phyloP scores from a whole-genome alignment of 2,113 vertebrate genomes.

The Neomonachus schauinslandi region DNA sequence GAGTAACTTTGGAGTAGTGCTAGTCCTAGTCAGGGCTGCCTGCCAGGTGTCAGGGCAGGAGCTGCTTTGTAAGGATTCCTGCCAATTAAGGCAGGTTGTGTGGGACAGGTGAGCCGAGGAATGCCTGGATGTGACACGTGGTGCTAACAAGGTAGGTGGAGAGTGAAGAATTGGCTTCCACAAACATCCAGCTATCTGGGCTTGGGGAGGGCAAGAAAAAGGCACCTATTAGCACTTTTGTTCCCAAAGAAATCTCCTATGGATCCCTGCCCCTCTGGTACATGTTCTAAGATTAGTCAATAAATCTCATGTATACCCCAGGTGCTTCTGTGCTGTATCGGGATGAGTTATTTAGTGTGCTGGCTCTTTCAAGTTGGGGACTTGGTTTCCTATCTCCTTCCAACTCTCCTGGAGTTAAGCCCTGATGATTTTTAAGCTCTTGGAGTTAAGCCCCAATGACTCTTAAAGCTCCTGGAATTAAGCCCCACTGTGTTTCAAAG shows the following conservation, averaged over 20 bases:
- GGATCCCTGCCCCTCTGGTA: background rate
- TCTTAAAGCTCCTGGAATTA: background rate
- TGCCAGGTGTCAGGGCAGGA: background rate
- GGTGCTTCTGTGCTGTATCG: background rate
- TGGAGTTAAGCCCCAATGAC: background rate
- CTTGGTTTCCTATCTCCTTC: background rate
- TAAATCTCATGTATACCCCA: background rate
- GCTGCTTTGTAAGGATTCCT: background rate
- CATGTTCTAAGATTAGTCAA: background rate
- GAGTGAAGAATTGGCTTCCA: background rate
- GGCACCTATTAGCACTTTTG: background rate
- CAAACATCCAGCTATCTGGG: background rate
- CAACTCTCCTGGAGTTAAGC: background rate
- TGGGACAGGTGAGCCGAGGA: background rate
- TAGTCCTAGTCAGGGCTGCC: background rate
- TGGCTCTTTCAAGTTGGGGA: background rate
- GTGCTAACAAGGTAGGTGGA: background rate
- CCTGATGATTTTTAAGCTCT: background rate
- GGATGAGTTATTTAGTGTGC: background rate
- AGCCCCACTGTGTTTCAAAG: background rate
- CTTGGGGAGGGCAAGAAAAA: background rate
- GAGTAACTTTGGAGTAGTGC: background rate
- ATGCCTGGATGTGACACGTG: background rate
- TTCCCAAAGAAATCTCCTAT: background rate
- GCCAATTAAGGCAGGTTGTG: background rate